Percentiles rank a stretch among this genome's conserved stretches.
These are phyloP conservation scores for Heliconius ethilla DNA, from an alignment of 2,888 invertebrate genomes.

Conservation along the genomic window DNA sequence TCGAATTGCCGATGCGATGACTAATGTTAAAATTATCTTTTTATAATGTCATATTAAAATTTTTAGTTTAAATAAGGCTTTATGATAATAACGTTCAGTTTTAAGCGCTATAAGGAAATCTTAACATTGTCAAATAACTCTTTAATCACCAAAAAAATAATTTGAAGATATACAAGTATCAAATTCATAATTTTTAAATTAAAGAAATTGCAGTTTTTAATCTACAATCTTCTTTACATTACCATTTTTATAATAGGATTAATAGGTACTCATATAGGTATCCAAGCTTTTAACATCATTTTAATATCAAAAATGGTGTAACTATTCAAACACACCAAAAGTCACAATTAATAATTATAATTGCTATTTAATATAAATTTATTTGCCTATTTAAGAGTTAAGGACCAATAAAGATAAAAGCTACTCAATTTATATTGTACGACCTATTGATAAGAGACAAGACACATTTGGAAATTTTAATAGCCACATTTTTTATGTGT, in stretches of 20 bases:
- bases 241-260: no score
- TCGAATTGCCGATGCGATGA: neutral
- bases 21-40: neutral
- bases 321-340: neutral
- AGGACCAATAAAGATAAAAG: neutral
- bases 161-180: neutral
- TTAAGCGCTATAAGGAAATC: neutral
- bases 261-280: no score
- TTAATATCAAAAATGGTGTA: neutral
- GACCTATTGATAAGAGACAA: neutral
- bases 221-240: no score
- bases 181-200: neutral
- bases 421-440: neutral
- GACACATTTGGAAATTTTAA: neutral
- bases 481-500: neutral
- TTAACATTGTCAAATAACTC: neutral
- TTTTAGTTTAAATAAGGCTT: neutral
- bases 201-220: no score
- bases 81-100: neutral
- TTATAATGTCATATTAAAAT: neutral
- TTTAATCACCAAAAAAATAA: neutral
- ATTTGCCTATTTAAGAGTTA: neutral
- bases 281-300: neutral
- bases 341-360: neutral
- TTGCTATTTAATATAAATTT: neutral